These are phyloP conservation scores for Epicampocera succincta DNA, from an alignment of 2,888 invertebrate species.

Conservation along the genomic window DNA sequence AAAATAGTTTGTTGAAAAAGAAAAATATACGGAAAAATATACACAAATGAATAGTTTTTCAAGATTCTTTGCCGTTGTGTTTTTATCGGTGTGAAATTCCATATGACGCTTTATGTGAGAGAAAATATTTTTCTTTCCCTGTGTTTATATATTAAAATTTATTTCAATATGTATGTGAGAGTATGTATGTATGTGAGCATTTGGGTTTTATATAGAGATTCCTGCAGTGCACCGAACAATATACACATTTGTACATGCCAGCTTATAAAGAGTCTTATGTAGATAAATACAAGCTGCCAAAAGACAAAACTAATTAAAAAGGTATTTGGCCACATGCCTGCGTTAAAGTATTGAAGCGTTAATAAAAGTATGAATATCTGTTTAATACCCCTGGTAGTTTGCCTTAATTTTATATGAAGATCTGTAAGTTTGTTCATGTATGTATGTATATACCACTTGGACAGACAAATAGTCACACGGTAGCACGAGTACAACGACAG, in stretches of 20 bases:
- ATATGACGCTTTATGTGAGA: slow-evolving; percentile 18
- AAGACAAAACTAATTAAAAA: slow-evolving; percentile 56
- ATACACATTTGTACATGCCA: too few relatives aligned
- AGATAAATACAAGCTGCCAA: slow-evolving; percentile 17
- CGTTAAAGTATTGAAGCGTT: slow-evolving; percentile 7
- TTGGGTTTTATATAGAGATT: too few relatives aligned
- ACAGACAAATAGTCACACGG: background rate
- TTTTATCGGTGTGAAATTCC: slow-evolving; percentile 11
- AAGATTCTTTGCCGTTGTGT: background rate
- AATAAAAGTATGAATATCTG: slow-evolving; percentile 26
- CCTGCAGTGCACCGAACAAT: too few relatives aligned
- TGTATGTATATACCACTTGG: background rate
- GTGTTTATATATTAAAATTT: slow-evolving; percentile 14
- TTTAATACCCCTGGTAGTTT: slow-evolving; percentile 12
- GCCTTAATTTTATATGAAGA: slow-evolving; percentile 29
- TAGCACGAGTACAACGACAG: background rate
- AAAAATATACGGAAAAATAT: background rate
- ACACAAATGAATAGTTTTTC: slow-evolving; percentile 4
- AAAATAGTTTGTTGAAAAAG: slow-evolving; percentile 2
- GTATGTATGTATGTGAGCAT: too few relatives aligned
- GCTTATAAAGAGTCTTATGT: background rate
- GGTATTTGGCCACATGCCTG: slow-evolving; percentile 35
- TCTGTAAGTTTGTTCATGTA: background rate
- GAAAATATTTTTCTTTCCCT: slow-evolving; percentile 8
- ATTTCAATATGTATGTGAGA: slow-evolving; percentile 9